These are phyloP conservation scores for Yponomeuta sedellus DNA, from an alignment of 2,888 invertebrate genomes.

Conservation along the genomic window DNA sequence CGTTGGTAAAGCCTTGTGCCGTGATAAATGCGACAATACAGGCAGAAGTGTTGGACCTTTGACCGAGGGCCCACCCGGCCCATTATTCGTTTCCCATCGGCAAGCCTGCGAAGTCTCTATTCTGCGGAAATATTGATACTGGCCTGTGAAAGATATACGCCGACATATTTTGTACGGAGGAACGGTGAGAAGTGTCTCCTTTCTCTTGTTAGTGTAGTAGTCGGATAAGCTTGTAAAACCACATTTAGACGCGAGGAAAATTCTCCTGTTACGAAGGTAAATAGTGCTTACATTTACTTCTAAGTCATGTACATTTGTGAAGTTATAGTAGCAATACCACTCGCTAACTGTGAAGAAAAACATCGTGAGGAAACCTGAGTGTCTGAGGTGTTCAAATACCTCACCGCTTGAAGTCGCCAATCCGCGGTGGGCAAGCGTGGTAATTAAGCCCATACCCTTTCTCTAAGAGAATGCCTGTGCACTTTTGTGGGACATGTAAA, in stretches of 20 bases:
- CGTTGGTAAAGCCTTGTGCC: not conserved
- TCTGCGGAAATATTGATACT: slow-evolving; percentile 18
- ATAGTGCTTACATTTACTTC: no score
- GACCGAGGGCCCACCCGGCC: slow-evolving; percentile 29
- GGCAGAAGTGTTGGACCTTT: slow-evolving; percentile 10
- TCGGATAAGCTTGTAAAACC: not conserved
- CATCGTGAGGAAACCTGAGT: no score
- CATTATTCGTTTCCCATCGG: slow-evolving; percentile 36
- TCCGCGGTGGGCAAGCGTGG: no score
- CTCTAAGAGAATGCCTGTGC: no score
- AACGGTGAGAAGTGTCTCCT: not conserved
- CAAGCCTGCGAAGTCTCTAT: slow-evolving; percentile 11
- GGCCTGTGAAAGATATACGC: slow-evolving; percentile 15
- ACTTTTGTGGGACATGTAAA: no score
- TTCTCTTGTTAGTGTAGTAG: not conserved
- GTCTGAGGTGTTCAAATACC: no score
- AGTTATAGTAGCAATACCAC: no score
- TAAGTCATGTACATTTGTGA: no score
- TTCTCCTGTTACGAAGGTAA: not conserved
- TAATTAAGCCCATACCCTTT: no score
- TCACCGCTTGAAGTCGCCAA: no score
- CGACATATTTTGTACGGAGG: not conserved
- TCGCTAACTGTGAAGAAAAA: no score
- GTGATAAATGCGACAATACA: slow-evolving; percentile 11
- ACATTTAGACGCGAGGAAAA: not conserved